These are phyloP conservation scores for Epicauta chinensis DNA, from an alignment of 1,140 invertebrate species.

Conservation along the genomic window DNA sequence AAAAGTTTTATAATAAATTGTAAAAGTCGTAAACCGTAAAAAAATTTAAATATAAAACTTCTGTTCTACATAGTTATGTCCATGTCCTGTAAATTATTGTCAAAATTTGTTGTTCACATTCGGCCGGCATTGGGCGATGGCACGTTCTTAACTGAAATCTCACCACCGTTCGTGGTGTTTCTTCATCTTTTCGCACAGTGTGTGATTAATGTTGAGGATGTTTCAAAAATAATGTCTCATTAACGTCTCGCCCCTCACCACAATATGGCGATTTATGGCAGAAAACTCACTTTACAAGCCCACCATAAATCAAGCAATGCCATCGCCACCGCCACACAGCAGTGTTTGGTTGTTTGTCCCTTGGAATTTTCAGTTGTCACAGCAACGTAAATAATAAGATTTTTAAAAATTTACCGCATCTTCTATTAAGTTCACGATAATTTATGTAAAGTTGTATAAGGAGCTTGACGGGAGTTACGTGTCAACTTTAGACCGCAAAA, in stretches of 20 bases:
- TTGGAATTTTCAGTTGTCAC: constrained; percentile 23
- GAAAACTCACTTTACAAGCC: constrained; percentile 31
- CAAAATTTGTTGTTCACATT: no score
- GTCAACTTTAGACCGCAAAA: background rate
- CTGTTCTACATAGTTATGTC: no score
- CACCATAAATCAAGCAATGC: constrained; percentile 30
- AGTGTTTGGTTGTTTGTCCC: no score
- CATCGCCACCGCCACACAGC: constrained; percentile 1
- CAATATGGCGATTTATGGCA: constrained; percentile 30
- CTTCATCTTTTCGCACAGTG: background rate
- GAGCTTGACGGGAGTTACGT: background rate
- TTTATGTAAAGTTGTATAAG: constrained; percentile 17
- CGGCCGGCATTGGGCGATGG: no score
- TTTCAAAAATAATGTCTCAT: constrained; percentile 39
- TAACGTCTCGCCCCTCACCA: constrained; percentile 29
- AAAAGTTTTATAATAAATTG: background rate
- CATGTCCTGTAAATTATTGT: no score
- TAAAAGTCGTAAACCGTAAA: background rate
- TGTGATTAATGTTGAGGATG: constrained; percentile 34
- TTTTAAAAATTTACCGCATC: constrained; percentile 20
- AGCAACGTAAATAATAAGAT: constrained; percentile 32
- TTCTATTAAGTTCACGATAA: constrained; percentile 25
- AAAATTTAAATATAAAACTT: no score
- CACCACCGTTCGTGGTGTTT: no score
- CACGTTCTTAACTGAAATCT: no score